Percentiles rank a stretch among this genome's conserved stretches.
Conservation (phyloP, 2,888 invertebrate genomes). For the Geotrupes spiniger region DNA sequence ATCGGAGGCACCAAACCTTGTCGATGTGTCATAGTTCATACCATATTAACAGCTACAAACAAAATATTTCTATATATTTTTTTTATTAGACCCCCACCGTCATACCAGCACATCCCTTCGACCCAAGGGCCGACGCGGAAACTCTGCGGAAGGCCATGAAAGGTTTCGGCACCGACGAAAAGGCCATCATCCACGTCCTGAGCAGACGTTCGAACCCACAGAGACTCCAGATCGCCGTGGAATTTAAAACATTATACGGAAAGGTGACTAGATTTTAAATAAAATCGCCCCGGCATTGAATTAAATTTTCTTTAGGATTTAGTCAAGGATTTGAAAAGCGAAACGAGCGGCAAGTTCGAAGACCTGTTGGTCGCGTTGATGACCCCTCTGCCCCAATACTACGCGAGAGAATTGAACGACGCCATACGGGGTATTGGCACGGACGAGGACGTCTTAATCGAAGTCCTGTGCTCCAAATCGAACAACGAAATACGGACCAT, state of each 20-base stretch:
- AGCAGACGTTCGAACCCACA: conserved; percentile 81
- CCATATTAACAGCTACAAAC: no score
- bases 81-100: conserved; percentile 72
- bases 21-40: no score
- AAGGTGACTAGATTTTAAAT: conserved; percentile 56
- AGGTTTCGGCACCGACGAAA: conserved; percentile 89
- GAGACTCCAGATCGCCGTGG: conserved; percentile 75
- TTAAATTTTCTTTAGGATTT: conserved; percentile 57
- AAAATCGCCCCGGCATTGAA: neutral
- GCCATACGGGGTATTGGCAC: conserved; percentile 84
- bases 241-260: conserved; percentile 85
- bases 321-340: conserved; percentile 80
- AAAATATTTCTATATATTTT: conserved; percentile 17
- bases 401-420: conserved; percentile 78
- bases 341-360: conserved; percentile 86
- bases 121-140: conserved; percentile 77
- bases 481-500: conserved; percentile 82
- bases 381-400: conserved; percentile 80
- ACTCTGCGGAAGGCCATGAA: conserved; percentile 87
- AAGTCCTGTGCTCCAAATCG: conserved; percentile 83
- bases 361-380: conserved; percentile 78
- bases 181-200: conserved; percentile 80
- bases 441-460: conserved; percentile 81
- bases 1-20: no score
- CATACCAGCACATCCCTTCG: conserved; percentile 71